phyloP scores from a whole-genome alignment of 2,888 invertebrate genomes.

The Proisotoma minuta region DNA sequence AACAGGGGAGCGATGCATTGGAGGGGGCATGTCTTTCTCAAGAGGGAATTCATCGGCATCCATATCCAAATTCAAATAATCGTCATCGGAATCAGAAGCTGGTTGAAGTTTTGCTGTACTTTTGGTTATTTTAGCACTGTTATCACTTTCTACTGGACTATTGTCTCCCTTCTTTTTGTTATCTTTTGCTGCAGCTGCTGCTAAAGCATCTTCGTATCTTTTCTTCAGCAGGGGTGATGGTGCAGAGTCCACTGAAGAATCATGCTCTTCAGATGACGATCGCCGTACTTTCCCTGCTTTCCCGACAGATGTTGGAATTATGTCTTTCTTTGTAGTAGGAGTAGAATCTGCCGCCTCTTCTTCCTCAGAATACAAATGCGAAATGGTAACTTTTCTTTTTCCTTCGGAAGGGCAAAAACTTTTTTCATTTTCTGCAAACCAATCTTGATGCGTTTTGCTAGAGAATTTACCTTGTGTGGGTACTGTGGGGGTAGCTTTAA shows the following conservation, averaged over 20 bases:
- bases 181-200: conserved; percentile 2
- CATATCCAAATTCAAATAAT: conserved; percentile 31
- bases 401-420: conserved; percentile 45
- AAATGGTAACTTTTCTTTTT: conserved; percentile 39
- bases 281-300: neutral
- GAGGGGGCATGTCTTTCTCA: conserved; percentile 28
- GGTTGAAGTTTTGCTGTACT: neutral
- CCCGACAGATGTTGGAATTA: neutral
- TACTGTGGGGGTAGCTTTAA: neutral
- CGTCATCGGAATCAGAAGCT: conserved; percentile 14
- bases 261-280: conserved; percentile 19
- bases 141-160: conserved; percentile 20
- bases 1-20: neutral
- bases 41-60: conserved; percentile 35
- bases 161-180: conserved; percentile 6
- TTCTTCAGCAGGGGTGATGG: conserved; percentile 45
- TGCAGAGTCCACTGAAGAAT: conserved; percentile 42
- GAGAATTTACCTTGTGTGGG: neutral
- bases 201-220: conserved; percentile 33
- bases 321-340: neutral
- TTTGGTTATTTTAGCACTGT: neutral
- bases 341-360: conserved; percentile 36
- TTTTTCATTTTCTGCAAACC: conserved; percentile 41
- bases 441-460: conserved; percentile 19
- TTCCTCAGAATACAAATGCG: conserved; percentile 46